These are phyloP conservation scores for Pantherophis alleghaniensis DNA, from an alignment of 2,797 vertebrate genomes.

Conservation along the genomic window DNA sequence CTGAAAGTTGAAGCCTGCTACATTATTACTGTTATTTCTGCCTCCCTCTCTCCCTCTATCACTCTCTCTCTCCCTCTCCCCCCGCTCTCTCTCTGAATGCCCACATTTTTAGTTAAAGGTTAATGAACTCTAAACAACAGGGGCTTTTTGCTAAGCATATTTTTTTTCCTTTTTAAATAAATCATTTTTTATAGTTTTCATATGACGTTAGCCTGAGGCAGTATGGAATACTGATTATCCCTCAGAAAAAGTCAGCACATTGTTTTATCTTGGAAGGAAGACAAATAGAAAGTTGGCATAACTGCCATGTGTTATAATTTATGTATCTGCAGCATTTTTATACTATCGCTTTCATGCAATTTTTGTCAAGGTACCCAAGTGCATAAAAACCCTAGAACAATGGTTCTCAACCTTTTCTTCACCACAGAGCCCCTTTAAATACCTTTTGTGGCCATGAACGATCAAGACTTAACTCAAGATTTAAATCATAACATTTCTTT, in stretches of 20 bases:
- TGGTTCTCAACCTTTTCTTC: not conserved
- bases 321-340: not conserved
- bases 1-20: not conserved
- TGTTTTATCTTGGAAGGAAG: not conserved
- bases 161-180: not conserved
- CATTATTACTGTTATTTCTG: not conserved
- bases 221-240: fast-evolving
- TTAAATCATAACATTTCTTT: not conserved
- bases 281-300: not conserved
- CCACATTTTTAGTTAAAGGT: not conserved
- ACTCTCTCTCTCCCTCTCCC: too few species aligned
- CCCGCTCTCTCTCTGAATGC: not conserved
- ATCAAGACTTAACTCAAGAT: not conserved
- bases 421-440: not conserved
- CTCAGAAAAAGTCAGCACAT: not conserved
- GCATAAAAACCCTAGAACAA: not conserved
- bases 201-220: not conserved
- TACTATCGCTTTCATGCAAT: not conserved
- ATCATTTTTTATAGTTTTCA: not conserved
- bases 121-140: not conserved
- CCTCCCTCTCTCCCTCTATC: too few species aligned
- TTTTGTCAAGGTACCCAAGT: not conserved
- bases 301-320: not conserved
- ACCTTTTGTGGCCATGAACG: not conserved
- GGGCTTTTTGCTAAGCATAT: not conserved